A percentile compares a stretch with the other conserved stretches of the same genome.
Conservation (phyloP, 2,888 invertebrate species). For the Spodoptera exigua region DNA sequence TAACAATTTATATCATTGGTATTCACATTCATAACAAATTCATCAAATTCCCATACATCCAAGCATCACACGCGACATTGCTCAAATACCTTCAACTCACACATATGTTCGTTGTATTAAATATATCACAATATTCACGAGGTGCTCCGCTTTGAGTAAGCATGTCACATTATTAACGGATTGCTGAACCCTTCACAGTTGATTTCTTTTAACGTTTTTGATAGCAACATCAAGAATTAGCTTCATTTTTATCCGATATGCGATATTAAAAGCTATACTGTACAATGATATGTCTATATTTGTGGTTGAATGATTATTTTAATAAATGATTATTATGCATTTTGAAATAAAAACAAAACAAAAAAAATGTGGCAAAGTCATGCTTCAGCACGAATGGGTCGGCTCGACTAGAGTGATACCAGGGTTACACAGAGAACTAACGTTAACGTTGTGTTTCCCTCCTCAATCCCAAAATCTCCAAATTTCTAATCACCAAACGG, state of each 20-base stretch:
- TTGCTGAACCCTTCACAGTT: constrained; percentile 54
- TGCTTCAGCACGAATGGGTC: too few relatives aligned
- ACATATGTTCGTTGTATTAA: background rate
- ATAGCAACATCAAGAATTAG: constrained; percentile 23
- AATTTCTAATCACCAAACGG: too few relatives aligned
- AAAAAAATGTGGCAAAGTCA: too few relatives aligned
- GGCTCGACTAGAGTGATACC: too few relatives aligned
- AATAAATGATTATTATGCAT: too few relatives aligned
- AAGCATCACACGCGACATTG: constrained; percentile 6
- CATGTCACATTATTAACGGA: constrained; percentile 50
- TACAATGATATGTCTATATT: too few relatives aligned
- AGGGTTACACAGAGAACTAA: too few relatives aligned
- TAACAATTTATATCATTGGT: background rate
- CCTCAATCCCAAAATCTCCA: too few relatives aligned
- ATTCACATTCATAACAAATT: constrained; percentile 13
- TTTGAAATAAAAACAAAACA: too few relatives aligned
- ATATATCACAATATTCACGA: constrained; percentile 16
- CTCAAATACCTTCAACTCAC: constrained; percentile 16
- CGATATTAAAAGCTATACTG: too few relatives aligned
- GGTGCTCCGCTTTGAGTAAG: constrained; percentile 28
- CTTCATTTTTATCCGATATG: constrained; percentile 14
- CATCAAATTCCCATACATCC: constrained; percentile 20
- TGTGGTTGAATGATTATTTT: too few relatives aligned
- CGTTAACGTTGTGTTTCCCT: too few relatives aligned
- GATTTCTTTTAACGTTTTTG: constrained; percentile 50